Conservation (phyloP, 2,888 invertebrate species). For the Gastracanthus pulcherrimus region DNA sequence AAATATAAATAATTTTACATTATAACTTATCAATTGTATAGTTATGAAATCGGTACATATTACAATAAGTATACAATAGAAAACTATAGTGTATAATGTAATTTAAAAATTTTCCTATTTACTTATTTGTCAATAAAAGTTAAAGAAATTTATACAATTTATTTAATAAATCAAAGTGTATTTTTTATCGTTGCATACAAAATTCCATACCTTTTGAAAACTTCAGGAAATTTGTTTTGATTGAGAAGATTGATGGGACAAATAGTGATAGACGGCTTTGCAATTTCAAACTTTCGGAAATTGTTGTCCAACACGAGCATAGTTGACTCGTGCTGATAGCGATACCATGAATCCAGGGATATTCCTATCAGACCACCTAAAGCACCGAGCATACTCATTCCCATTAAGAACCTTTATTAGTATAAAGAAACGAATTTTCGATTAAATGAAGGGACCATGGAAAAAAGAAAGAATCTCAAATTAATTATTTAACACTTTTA, state of each 20-base stretch:
- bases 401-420: background rate
- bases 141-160: no score
- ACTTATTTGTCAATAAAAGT: no score
- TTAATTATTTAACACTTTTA: no score
- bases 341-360: constrained; percentile 65
- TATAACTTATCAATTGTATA: no score
- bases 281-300: constrained; percentile 78
- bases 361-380: constrained; percentile 60
- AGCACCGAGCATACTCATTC: constrained; percentile 61
- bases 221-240: constrained; percentile 73
- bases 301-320: constrained; percentile 63
- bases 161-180: no score
- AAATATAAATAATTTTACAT: no score
- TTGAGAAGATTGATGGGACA: constrained; percentile 82
- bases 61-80: no score
- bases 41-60: no score
- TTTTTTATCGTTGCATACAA: background rate
- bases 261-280: constrained; percentile 84
- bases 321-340: constrained; percentile 64
- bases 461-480: no score
- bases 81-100: no score
- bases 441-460: no score
- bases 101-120: no score
- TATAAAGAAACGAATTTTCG: background rate
- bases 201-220: constrained; percentile 51